Percentiles rank a stretch among this genome's conserved stretches.
Conservation (phyloP, 2,113 vertebrate species). For the Spheniscus mendiculus region DNA sequence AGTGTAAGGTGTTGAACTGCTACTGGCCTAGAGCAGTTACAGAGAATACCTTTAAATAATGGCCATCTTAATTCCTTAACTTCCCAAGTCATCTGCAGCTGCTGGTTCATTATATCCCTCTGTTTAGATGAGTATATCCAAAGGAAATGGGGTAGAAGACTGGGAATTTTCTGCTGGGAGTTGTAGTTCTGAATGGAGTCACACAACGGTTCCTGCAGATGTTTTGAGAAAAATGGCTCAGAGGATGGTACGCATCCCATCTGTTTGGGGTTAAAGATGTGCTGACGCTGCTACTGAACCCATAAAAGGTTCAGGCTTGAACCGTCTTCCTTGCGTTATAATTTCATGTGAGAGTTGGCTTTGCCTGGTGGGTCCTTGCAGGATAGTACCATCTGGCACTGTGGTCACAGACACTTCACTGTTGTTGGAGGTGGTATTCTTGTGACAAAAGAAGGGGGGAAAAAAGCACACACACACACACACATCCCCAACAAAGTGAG, state of each 20-base stretch:
- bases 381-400: neutral
- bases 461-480: fast-evolving
- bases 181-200: neutral
- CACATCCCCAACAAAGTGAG: neutral
- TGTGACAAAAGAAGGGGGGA: neutral
- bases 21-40: neutral
- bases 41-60: neutral
- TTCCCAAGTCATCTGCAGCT: neutral
- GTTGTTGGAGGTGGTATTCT: neutral
- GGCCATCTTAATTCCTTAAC: neutral
- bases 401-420: neutral
- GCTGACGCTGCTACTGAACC: neutral
- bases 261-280: neutral
- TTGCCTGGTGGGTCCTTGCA: neutral
- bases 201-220: fast-evolving
- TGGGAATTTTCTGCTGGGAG: neutral
- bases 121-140: neutral
- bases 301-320: neutral
- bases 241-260: fast-evolving
- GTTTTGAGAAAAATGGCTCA: neutral
- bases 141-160: neutral
- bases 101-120: neutral
- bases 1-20: neutral
- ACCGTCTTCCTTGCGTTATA: fast-evolving
- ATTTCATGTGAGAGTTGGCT: neutral